phyloP scores from a whole-genome alignment of 1,140 invertebrate genomes.

The Drosophila nikananu region DNA sequence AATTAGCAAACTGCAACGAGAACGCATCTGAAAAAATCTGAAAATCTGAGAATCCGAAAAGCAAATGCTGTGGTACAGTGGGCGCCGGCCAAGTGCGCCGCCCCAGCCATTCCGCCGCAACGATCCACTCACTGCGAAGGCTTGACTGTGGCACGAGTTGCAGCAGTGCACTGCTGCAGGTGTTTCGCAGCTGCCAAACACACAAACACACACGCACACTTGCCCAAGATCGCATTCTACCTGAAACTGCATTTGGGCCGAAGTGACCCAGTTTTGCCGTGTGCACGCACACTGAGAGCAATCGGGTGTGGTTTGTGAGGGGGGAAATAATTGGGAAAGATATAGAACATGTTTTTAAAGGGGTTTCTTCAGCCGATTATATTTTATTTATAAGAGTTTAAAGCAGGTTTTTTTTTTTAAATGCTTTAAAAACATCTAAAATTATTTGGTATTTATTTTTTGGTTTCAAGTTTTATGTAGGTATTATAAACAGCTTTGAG shows the following conservation, averaged over 20 bases:
- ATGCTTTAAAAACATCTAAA: too few species aligned
- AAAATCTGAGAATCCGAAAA: constrained; percentile 19
- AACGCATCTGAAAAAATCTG: constrained; percentile 49
- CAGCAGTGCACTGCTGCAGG: constrained; percentile 43
- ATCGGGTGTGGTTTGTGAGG: neutral
- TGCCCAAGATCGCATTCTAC: constrained; percentile 24
- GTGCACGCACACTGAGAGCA: constrained; percentile 19
- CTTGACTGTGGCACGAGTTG: constrained; percentile 60
- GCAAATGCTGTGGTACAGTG: constrained; percentile 25
- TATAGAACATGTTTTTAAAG: neutral
- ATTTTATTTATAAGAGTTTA: too few species aligned
- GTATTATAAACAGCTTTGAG: neutral
- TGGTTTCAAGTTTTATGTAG: neutral
- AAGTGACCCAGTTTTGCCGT: constrained; percentile 67
- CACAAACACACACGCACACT: constrained; percentile 14
- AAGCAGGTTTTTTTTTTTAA: too few species aligned
- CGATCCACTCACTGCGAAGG: constrained; percentile 18
- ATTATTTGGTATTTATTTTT: neutral
- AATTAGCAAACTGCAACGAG: constrained; percentile 54
- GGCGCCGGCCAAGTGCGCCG: constrained; percentile 11
- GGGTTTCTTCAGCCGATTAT: too few species aligned
- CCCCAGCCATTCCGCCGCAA: neutral
- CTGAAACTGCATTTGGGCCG: constrained; percentile 60
- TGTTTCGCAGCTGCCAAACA: constrained; percentile 56
- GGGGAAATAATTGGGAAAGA: neutral